Evolutionary conservation across 2,113 vertebrate genomes (phyloP).

Genomic region (Steatornis caripensis): DNA sequence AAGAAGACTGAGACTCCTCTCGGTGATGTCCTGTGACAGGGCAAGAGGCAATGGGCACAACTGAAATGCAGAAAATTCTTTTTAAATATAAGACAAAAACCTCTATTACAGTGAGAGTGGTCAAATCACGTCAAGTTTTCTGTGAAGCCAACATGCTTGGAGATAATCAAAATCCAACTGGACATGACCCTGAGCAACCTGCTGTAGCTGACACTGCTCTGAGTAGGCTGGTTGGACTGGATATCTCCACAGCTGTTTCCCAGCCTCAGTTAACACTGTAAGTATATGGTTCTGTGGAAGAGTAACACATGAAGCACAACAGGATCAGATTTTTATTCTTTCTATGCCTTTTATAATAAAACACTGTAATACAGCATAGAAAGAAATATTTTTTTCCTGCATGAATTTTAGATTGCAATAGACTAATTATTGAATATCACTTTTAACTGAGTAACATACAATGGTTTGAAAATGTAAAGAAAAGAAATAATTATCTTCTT

Average conservation of each 20-base stretch:
- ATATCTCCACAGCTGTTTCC: background rate
- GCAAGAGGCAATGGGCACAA: background rate
- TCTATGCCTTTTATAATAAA: background rate
- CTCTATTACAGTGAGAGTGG: background rate
- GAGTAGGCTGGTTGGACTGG: background rate
- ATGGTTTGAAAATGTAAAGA: background rate
- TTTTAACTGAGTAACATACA: background rate
- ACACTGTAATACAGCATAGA: background rate
- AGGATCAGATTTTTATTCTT: background rate
- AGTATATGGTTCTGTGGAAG: background rate
- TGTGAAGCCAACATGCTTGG: background rate
- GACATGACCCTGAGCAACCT: background rate
- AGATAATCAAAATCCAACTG: background rate
- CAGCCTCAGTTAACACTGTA: background rate
- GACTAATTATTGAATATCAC: background rate
- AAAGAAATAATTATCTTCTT: background rate
- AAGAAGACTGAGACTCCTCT: background rate
- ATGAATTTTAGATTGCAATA: background rate
- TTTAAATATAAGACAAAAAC: background rate
- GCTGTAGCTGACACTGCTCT: background rate
- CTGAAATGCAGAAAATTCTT: background rate
- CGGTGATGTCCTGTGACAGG: background rate
- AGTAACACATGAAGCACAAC: background rate
- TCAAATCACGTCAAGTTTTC: background rate
- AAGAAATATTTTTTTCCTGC: background rate